These are phyloP conservation scores for Caenorhabditis imperialis DNA, from an alignment of 2,888 invertebrate genomes.

Conservation along the genomic window DNA sequence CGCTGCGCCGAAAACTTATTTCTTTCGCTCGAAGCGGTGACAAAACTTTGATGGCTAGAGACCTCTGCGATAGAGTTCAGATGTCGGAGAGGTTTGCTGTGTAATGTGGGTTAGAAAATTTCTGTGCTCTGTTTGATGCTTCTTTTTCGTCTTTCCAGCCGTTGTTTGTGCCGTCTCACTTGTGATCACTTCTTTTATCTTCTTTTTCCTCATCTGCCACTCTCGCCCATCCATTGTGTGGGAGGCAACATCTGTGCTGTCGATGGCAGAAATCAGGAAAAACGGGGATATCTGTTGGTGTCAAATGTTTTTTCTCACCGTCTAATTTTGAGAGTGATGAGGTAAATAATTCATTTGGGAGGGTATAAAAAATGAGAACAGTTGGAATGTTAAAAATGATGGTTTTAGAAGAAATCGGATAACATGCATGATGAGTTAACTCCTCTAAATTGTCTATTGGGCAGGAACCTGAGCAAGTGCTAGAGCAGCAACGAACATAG, in stretches of 20 bases:
- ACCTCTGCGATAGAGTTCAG: slow-evolving; percentile 38
- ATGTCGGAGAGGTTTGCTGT: slow-evolving; percentile 46
- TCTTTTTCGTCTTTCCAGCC: slow-evolving; percentile 21
- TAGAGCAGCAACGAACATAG: neutral
- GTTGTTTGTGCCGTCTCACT: slow-evolving; percentile 48
- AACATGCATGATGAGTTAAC: too few relatives aligned
- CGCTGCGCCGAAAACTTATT: slow-evolving; percentile 34
- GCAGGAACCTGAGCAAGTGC: neutral
- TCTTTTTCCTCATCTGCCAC: slow-evolving; percentile 25
- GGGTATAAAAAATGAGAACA: neutral
- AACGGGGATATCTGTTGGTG: slow-evolving; percentile 8
- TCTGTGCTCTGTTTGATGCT: slow-evolving; percentile 17
- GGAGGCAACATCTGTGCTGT: slow-evolving; percentile 53
- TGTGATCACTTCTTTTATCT: slow-evolving; percentile 49
- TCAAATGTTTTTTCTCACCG: slow-evolving; percentile 12
- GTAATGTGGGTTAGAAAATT: slow-evolving; percentile 51
- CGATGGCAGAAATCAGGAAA: slow-evolving; percentile 34
- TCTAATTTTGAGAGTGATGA: neutral
- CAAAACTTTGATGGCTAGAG: slow-evolving; percentile 41
- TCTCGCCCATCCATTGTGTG: slow-evolving; percentile 31
- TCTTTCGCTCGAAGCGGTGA: slow-evolving; percentile 16
- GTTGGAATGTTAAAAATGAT: too few relatives aligned
- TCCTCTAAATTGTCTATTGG: neutral
- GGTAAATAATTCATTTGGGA: neutral
- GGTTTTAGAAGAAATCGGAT: too few relatives aligned